A percentile compares a stretch with the other conserved stretches of the same genome.
phyloP scores from a whole-genome alignment of 2,113 vertebrate genomes.

The Sinocyclocheilus grahami region DNA sequence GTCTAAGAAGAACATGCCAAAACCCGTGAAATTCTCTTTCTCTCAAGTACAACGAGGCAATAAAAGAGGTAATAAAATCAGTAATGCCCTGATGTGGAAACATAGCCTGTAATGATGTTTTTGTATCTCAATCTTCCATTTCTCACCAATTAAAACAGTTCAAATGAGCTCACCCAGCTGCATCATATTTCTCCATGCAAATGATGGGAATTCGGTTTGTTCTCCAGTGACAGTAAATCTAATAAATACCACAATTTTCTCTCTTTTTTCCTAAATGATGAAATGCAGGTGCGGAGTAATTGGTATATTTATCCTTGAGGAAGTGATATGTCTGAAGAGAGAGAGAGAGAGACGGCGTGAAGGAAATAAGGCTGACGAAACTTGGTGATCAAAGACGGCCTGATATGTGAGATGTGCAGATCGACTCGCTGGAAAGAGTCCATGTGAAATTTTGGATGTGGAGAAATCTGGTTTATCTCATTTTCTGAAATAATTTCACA shows the following conservation, averaged over 20 bases:
- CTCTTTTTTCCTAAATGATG: slow-evolving; percentile 66
- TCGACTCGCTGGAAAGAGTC: slow-evolving; percentile 15
- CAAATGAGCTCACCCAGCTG: slow-evolving; percentile 68
- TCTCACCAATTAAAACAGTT: slow-evolving; percentile 77
- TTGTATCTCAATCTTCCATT: slow-evolving; percentile 67
- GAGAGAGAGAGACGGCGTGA: slow-evolving; percentile 39
- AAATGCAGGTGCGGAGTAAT: slow-evolving; percentile 74
- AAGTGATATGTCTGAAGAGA: slow-evolving; percentile 59
- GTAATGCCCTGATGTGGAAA: slow-evolving; percentile 74
- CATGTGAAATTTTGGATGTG: slow-evolving; percentile 24
- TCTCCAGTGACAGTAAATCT: slow-evolving; percentile 71
- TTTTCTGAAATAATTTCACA: slow-evolving; percentile 29
- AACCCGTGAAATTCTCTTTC: slow-evolving; percentile 55
- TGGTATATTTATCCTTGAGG: slow-evolving; percentile 65
- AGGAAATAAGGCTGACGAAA: slow-evolving; percentile 39
- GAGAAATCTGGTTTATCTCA: slow-evolving; percentile 1
- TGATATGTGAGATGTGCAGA: slow-evolving; percentile 12
- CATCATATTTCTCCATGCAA: slow-evolving; percentile 73
- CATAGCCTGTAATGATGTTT: slow-evolving; percentile 77
- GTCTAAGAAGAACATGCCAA: slow-evolving; percentile 33
- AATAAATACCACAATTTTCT: slow-evolving; percentile 74
- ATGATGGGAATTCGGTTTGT: slow-evolving; percentile 63
- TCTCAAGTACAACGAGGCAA: slow-evolving; percentile 77
- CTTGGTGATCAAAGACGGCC: not conserved
- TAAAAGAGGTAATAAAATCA: slow-evolving; percentile 76